Percentiles rank a stretch among this genome's conserved stretches.
These are phyloP conservation scores for Apodemus sylvaticus DNA, from an alignment of 2,113 vertebrate genomes.

Conservation along the genomic window DNA sequence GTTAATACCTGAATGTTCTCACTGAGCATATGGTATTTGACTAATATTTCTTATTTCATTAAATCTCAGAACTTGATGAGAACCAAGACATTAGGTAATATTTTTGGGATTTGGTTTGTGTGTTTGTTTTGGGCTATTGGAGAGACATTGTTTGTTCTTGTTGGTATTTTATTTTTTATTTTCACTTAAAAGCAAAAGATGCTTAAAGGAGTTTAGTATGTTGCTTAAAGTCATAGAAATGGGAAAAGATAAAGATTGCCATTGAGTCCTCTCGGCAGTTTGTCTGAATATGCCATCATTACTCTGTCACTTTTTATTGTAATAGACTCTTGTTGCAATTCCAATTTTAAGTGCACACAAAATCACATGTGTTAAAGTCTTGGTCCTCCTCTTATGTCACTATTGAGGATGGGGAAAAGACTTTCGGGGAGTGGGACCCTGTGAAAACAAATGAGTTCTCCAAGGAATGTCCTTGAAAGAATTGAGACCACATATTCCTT, in stretches of 20 bases:
- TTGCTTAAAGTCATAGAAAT: neutral
- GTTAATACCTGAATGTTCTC: neutral
- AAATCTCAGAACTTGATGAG: neutral
- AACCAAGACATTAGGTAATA: neutral
- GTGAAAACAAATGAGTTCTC: neutral
- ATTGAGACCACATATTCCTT: neutral
- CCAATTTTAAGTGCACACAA: neutral
- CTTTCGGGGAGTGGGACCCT: neutral
- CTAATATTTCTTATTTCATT: neutral
- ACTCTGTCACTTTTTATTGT: neutral
- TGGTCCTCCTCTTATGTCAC: neutral
- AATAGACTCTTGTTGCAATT: neutral
- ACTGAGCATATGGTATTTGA: neutral
- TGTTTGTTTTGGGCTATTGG: neutral
- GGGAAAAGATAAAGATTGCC: neutral
- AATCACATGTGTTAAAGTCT: neutral
- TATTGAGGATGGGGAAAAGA: neutral
- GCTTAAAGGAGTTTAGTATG: neutral
- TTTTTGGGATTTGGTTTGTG: neutral
- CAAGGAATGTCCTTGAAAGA: neutral
- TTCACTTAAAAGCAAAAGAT: neutral
- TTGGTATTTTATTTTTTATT: neutral
- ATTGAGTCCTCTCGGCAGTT: fast-evolving
- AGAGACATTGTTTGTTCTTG: neutral
- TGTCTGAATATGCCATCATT: fast-evolving